Evolutionary conservation across 1,140 invertebrate species (phyloP), one percentile per base, ranked within the genome.

Genomic region (Heliconius melpomene): DNA sequence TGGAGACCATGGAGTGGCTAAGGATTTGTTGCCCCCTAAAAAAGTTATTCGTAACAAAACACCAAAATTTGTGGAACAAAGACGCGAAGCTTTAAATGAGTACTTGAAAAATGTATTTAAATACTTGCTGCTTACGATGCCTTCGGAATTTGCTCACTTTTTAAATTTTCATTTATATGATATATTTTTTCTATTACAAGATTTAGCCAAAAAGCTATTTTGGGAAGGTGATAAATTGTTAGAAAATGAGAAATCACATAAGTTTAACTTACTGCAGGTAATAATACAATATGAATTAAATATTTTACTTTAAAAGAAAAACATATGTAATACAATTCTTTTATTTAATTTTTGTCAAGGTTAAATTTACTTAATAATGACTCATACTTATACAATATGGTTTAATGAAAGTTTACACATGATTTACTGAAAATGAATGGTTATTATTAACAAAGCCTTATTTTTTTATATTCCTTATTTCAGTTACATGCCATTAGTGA

Each of bases 401-500:
- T 18, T 9, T 38, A n/a, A 11, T 20, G 2, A n/a, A 38, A 38
- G 11, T 11, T n/a, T 40, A 20, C 5, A 72, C 36, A 23, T 40
- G 1, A 72, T 40, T 72, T 38, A 72, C 16, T n/a, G 36, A 7
- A 36, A 72, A 72, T 16, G 8, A 38, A 72, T 32, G 1, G 11
- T 72, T 20, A 32, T 6, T 32, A 32, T 72, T 13, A 11, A 60
- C 20, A 7, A 36, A 7, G 32, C 32, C 32, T 60, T 3, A 60
- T 11, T 13, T n/a, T 26, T 3, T 1, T 18, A 5, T 66, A 9
- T 23, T 60, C 11, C 54, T 86, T 86, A 66, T 89, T 96, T 75
- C 95, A 99, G 97, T 92, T 99, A 13, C 96, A 98, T 94, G 97
- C 98, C 29, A 97, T 99, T 72, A 98, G 97, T 87, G 97, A 98